Evolutionary conservation across 1,140 invertebrate genomes (phyloP), one percentile per base, ranked within the genome.

Genomic region (Chymomyza costata): DNA sequence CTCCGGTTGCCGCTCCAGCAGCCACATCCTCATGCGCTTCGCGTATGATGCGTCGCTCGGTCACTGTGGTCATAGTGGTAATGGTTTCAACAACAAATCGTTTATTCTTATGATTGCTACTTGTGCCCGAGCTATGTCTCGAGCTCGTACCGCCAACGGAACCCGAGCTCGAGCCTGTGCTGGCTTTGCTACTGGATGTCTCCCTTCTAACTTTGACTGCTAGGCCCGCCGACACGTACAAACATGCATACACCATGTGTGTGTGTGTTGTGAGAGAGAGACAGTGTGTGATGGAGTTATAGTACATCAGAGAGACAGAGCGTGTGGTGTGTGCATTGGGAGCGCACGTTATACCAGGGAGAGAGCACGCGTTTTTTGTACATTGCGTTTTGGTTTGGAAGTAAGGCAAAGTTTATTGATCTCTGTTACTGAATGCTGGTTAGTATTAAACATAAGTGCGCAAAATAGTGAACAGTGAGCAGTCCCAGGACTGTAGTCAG

Each of bases 81-180:
- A 83, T 90, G 46, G 90, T 91, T 82, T 92, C 90, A 66, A 92
- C 88, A 68, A 92, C 88, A 78, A 90, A 91, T 60, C 89, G 86
- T 70, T 90, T 89, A 55, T 87, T 87, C 35, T 82, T 84, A 45
- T 63, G 52, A 30, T 61, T 60, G 65, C 57, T 54, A 63, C 65
- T 69, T 63, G 43, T n/a, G n/a, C n/a, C n/a, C n/a, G n/a, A n/a
- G n/a, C n/a, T n/a, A n/a, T n/a, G n/a, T n/a, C n/a, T n/a, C n/a
- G n/a, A n/a, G 28, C 58, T 32, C 31, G 35, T n/a, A 34, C 43
- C 37, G 6, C 18, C 5, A 30, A 21, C 25, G 28, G 35, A 3
- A 18, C 21, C 30, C 40, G 28, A 21, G 46, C 37, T 32, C 32
- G 64, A 34, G 41, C 58, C 46, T 34, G 47, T 45, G 14, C 6